Evolutionary conservation across 2,888 invertebrate genomes (phyloP), one percentile per base, ranked within the genome.

Genomic region (Artemia sinica): DNA sequence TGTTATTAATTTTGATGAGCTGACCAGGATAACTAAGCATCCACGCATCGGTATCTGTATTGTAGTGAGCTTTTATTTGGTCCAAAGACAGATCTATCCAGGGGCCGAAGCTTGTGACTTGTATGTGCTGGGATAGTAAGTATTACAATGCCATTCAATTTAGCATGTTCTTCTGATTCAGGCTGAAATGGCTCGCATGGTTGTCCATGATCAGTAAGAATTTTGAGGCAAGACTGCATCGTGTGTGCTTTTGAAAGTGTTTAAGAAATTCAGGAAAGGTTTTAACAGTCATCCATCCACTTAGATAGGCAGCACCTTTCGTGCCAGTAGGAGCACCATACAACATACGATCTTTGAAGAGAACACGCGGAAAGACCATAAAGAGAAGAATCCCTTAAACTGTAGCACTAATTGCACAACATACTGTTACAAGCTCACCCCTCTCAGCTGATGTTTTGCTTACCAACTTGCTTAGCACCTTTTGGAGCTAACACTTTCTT

Each of bases 151-250:
- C 69, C 67, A 67, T 67, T 71, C 8, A 12, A 11, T 68, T 68
- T 69, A 13, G 67, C 18, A 48, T 68, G 48, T 10, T 69, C 50
- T n/a, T 68, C n/a, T 8, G 69, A 69, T 48, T 10, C 68, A 18
- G 58, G 14, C 58, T 68, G 49, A 69, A 50, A 51, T 70, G 69
- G 28, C 70, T 71, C 28, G 66, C 70, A 13, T 71, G 71, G 58
- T 71, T 71, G 67, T 68, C 69, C 65, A 66, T 48, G 18, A 69
- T 13, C 28, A 67, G 66, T 12, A 69, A 63, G 49, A 66, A 50
- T 28, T 51, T 67, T 50, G 50, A 41, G 58, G 14, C 58, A 58
- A 58, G n/a, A 58, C 58, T 58, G 58, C 58, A 58, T 8, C 58
- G 58, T 13, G 58, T 58, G 49, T 71, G 69, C 63, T 71, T 66